phyloP scores from a whole-genome alignment of 2,113 vertebrate genomes.

The Aptenodytes patagonicus region DNA sequence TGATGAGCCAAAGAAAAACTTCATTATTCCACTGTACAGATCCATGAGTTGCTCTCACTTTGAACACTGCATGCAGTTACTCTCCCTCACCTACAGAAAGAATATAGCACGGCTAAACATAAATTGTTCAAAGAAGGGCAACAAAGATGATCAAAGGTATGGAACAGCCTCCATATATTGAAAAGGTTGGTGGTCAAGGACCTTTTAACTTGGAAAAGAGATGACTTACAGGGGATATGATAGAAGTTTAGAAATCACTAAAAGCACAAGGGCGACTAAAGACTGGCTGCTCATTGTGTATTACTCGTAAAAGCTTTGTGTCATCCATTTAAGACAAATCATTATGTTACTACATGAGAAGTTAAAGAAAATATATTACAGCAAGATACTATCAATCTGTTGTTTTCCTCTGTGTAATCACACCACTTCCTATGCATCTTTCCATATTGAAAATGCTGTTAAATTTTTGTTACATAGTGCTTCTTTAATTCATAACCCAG shows the following conservation, averaged over 20 bases:
- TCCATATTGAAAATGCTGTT: not conserved
- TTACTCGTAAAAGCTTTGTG: not conserved
- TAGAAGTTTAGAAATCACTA: not conserved
- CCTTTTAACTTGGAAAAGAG: not conserved
- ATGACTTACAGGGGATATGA: not conserved
- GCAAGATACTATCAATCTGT: not conserved
- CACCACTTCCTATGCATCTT: not conserved
- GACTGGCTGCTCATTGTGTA: not conserved
- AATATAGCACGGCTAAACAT: not conserved
- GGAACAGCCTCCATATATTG: not conserved
- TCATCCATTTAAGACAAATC: not conserved
- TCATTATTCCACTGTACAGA: not conserved
- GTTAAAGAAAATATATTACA: not conserved
- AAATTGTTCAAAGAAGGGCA: not conserved
- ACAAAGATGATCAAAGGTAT: not conserved
- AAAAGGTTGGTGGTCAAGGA: not conserved
- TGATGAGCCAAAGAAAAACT: rapidly evolving
- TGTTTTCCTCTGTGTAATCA: not conserved
- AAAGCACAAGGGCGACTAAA: not conserved
- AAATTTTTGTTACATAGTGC: not conserved
- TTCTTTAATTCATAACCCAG: not conserved
- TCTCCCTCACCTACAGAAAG: not conserved
- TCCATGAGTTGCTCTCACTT: not conserved
- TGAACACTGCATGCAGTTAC: not conserved
- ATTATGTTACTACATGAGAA: not conserved